Evolutionary conservation across 2,797 vertebrate species (phyloP), one percentile per base, ranked within the genome.

Genomic region (Dallia pectoralis): DNA sequence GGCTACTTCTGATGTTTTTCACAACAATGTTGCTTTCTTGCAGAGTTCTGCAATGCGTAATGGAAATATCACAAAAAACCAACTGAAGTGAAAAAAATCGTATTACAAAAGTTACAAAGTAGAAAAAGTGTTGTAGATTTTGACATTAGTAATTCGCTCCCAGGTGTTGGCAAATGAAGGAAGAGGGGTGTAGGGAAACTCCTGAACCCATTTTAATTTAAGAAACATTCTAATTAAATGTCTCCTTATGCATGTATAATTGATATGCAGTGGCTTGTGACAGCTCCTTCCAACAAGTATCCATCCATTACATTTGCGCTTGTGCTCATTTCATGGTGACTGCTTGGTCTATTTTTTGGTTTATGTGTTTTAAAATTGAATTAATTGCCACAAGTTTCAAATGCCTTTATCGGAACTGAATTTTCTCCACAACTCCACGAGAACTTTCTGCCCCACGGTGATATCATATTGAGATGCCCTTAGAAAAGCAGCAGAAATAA

Each of bases 321-420:
- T 32, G 6, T 80, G 76, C 76, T 86, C 72, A 84, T 83, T 85
- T 87, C 79, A 83, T 77, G 83, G 78, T 77, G 79, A 70, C 15
- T 83, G 77, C 69, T 30, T 71, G 72, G 74, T 76, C 74, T 63
- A 75, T 66, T 71, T 66, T 64, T 63, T 56, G 84, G 72, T 78
- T 80, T 72, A 51, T 49, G 74, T 36, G 65, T 44, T 66, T 75
- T 53, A 79, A 79, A 84, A 85, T 79, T 74, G 73, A 56, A 84
- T 83, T 80, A 75, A 74, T 65, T 11, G 22, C 53, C 25, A 29
- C 40, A 32, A 25, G 49, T 61, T 66, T 44, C 29, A 72, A 75
- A 73, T 2, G 5, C 70, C 51, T 48, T 27, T 19, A 65, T 25
- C 4, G 53, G 3, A 69, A 53, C 25, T 72, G 27, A 56, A 67